These are phyloP conservation scores for Asarcornis scutulata DNA, from an alignment of 2,113 vertebrate species.

Conservation along the genomic window DNA sequence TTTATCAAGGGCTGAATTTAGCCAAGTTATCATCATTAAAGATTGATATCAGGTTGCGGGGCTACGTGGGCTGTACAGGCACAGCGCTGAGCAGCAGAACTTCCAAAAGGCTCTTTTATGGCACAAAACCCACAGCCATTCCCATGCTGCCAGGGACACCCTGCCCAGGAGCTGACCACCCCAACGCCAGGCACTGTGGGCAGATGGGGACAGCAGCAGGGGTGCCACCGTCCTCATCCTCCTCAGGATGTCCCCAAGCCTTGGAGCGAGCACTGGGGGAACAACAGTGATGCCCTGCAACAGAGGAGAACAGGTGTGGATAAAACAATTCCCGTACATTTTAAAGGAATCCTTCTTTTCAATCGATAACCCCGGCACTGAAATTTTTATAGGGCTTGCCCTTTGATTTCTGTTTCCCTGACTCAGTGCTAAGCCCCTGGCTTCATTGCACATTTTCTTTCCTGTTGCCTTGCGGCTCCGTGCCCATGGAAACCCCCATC, in stretches of 20 bases:
- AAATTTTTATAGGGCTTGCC: neutral
- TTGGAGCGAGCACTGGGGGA: neutral
- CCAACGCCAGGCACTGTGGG: neutral
- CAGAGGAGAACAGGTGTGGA: neutral
- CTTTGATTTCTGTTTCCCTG: neutral
- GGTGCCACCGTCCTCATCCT: accelerated
- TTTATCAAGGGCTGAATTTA: conserved; percentile 70
- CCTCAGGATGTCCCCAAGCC: neutral
- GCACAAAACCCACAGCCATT: neutral
- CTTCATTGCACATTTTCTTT: neutral
- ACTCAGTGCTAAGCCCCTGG: neutral
- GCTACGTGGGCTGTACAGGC: conserved; percentile 28
- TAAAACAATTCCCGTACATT: neutral
- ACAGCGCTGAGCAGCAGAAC: conserved; percentile 48
- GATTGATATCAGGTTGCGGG: conserved; percentile 58
- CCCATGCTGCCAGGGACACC: neutral
- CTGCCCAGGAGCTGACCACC: neutral
- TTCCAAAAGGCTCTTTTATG: conserved; percentile 52
- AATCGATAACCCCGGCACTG: neutral
- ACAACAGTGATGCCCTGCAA: neutral
- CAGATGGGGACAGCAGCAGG: neutral
- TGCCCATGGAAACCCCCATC: neutral
- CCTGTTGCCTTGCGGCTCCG: neutral
- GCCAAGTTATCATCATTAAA: conserved; percentile 72
- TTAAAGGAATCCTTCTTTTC: neutral